phyloP scores from a whole-genome alignment of 2,113 vertebrate genomes.

The Cairina moschata region DNA sequence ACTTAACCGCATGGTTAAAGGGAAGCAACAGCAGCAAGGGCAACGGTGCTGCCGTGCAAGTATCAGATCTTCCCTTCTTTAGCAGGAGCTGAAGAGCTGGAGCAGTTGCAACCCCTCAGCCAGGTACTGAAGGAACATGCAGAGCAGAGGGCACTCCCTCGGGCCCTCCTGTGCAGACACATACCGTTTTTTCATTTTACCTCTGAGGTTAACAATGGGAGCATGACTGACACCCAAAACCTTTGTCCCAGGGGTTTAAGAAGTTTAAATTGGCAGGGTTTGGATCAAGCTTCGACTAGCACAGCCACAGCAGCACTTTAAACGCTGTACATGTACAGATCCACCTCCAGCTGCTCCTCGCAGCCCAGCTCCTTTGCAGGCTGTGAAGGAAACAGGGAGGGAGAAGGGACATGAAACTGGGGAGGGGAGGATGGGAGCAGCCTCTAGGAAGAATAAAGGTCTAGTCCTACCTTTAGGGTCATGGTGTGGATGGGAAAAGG shows the following conservation, averaged over 20 bases:
- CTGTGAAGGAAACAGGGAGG: constrained; percentile 21
- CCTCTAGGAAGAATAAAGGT: neutral
- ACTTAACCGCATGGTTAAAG: neutral
- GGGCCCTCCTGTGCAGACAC: neutral
- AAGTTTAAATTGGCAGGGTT: neutral
- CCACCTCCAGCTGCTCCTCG: constrained; percentile 34
- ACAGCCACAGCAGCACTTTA: neutral
- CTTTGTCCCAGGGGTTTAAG: constrained; percentile 39
- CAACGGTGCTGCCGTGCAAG: neutral
- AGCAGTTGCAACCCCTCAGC: neutral
- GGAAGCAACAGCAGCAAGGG: neutral
- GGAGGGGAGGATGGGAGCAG: neutral
- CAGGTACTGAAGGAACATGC: neutral
- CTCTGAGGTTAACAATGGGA: neutral
- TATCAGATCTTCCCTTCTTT: neutral
- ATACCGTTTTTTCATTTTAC: neutral
- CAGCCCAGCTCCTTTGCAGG: constrained; percentile 32
- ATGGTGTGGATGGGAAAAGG: neutral
- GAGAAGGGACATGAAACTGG: neutral
- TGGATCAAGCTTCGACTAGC: neutral
- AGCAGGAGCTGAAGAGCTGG: neutral
- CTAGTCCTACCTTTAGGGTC: neutral
- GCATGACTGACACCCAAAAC: constrained; percentile 29
- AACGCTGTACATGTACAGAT: neutral
- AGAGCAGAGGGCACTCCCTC: neutral